Base-by-base conservation (phyloP, 2,888 invertebrate genomes). In the Syrphus vitripennis region DNA sequence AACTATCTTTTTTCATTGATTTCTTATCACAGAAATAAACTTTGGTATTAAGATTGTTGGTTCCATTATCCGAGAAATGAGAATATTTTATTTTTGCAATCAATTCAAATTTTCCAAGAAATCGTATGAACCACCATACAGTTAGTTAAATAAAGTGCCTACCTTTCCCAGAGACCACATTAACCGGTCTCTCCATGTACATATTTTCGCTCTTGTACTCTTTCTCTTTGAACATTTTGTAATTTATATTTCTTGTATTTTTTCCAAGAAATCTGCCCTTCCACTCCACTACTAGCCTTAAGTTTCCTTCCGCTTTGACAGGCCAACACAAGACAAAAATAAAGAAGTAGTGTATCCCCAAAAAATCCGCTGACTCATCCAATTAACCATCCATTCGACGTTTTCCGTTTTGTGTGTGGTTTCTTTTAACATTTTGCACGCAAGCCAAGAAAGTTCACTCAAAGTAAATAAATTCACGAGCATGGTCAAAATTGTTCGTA, bases 301-400 rank as follows among this genome's bases (percentile, higher is more conserved):
- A 59, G 34, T 65, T 42, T 65, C 65, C 45, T 29, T 45, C 45
- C 65, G 61, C 26, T 69, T 42, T 59, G 65, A 70, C 59, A 45
- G 50, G 31, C 42, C 72, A 42, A 45, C 34, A 9, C 9, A 34
- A 3, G 50, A 65, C 61, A 48, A 31, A 65, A 34, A 63, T 34
- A 53, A 53, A 48, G 29, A 65, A 76, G 72, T 37, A 63, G 45
- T 45, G 82, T 82, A 86, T 77, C 74, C 82, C 86, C 82, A 70
- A 86, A 81, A 63, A 82, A 74, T 86, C 72, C 31, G 86, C 55
- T 86, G 86, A 86, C 86, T 86, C 86, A 86, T 86, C 81, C 67
- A 67, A 81, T 55, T 45, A 65, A 45, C 29, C 19, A 74, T 61
- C 72, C 80, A 82, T 67, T 67, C 75, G 40, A 59, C 67, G 63